Evolutionary conservation across 92 coral and sea anemone species (phyloP).

Genomic region (Blastomussa wellsi): DNA sequence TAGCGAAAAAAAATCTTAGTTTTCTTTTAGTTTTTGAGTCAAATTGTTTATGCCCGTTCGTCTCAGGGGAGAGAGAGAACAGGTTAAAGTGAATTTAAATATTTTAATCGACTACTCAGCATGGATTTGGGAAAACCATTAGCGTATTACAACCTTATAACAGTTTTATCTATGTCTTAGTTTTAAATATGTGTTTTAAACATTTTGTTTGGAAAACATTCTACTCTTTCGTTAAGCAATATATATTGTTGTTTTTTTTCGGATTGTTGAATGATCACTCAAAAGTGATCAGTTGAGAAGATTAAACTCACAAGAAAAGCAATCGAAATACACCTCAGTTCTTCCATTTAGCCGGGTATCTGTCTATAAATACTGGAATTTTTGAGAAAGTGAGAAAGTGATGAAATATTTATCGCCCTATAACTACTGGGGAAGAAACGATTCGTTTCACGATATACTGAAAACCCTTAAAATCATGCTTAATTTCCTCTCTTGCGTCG

Average conservation of each 20-base stretch:
- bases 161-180: neutral
- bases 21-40: neutral
- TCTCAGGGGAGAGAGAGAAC: neutral
- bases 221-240: neutral
- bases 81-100: neutral
- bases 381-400: too few species aligned
- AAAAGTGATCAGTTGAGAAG: neutral
- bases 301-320: neutral
- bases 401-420: neutral
- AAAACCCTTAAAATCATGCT: neutral
- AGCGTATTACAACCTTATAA: neutral
- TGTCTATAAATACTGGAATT: too few species aligned
- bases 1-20: neutral
- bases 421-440: neutral
- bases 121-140: neutral
- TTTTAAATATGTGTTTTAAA: neutral
- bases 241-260: neutral
- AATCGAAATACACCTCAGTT: neutral
- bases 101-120: neutral
- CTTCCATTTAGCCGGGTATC: neutral
- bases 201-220: neutral
- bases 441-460: neutral
- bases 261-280: too few species aligned
- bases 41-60: neutral
- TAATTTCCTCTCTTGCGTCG: too few species aligned